Conservation (phyloP, 2,888 invertebrate species). For the Trichogramma dendrolimi region DNA sequence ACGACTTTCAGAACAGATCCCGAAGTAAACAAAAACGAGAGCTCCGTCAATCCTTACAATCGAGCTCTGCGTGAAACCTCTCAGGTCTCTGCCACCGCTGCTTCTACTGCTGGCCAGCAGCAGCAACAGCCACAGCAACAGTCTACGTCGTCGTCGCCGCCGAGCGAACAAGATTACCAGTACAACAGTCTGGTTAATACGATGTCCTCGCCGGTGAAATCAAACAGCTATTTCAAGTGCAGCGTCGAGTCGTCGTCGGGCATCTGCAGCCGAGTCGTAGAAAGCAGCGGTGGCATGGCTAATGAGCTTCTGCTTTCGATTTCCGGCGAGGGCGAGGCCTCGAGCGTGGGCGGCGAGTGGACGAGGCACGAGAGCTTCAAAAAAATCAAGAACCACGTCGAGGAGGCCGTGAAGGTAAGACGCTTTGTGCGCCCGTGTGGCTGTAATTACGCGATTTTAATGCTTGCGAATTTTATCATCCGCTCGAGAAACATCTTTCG, state of each 20-base stretch:
- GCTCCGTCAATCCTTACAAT: slow-evolving; percentile 42
- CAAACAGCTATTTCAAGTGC: slow-evolving; percentile 22
- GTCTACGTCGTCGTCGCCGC: neutral
- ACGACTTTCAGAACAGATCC: neutral
- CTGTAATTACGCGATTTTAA: neutral
- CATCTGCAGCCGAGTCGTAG: slow-evolving; percentile 13
- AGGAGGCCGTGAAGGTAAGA: slow-evolving; percentile 38
- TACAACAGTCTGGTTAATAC: slow-evolving; percentile 19
- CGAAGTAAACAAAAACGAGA: slow-evolving; percentile 30
- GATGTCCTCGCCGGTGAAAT: slow-evolving; percentile 18
- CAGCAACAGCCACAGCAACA: neutral
- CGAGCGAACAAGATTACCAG: slow-evolving; percentile 16
- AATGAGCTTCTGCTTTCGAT: neutral
- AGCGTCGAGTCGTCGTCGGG: slow-evolving; percentile 9
- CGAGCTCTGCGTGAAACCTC: slow-evolving; percentile 22
- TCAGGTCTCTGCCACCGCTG: slow-evolving; percentile 21
- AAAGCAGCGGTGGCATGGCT: neutral
- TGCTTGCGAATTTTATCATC: neutral
- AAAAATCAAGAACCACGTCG: slow-evolving; percentile 38
- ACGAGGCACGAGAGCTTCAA: slow-evolving; percentile 35
- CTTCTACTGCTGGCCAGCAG: neutral
- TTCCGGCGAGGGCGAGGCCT: slow-evolving; percentile 15
- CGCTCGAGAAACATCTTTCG: neutral
- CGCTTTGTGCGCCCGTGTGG: neutral
- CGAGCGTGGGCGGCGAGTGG: slow-evolving; percentile 26